Evolutionary conservation across 2,113 vertebrate species (phyloP).

Genomic region (Oryzias curvinotus): DNA sequence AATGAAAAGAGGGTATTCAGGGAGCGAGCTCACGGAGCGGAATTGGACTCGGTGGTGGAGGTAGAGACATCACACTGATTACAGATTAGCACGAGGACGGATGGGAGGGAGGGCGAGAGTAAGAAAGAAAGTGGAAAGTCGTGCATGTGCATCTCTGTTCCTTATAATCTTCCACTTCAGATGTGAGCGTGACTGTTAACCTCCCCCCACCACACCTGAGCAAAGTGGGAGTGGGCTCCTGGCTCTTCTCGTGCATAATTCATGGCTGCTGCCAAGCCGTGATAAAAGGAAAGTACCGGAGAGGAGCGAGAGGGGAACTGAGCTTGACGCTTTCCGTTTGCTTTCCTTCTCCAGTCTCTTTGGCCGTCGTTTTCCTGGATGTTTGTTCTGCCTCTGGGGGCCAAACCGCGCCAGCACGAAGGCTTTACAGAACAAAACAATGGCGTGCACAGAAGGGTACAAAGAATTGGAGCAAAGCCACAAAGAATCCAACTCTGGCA

Average conservation of each 20-base stretch:
- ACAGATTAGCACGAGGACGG: constrained; percentile 49
- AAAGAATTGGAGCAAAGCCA: not conserved
- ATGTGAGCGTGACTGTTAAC: constrained; percentile 60
- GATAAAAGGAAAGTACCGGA: constrained; percentile 60
- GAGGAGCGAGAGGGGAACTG: constrained; percentile 38
- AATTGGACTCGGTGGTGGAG: constrained; percentile 40
- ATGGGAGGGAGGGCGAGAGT: constrained; percentile 19
- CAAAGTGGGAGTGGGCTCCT: constrained; percentile 58
- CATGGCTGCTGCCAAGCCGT: constrained; percentile 39
- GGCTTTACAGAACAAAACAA: constrained; percentile 2
- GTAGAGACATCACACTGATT: constrained; percentile 52
- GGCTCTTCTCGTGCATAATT: constrained; percentile 70
- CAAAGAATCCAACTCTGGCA: constrained; percentile 7
- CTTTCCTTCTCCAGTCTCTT: constrained; percentile 9
- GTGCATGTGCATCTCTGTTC: constrained; percentile 42
- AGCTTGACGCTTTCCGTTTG: constrained; percentile 34
- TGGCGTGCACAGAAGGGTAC: constrained; percentile 8
- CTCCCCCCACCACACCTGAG: constrained; percentile 42
- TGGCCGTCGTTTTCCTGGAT: constrained; percentile 40
- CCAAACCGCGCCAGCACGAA: constrained; percentile 37
- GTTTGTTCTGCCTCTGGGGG: constrained; percentile 37
- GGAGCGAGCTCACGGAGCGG: constrained; percentile 41
- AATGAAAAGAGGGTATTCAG: constrained; percentile 65
- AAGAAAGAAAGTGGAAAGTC: constrained; percentile 11
- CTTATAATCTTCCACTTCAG: constrained; percentile 66